phyloP scores from a whole-genome alignment of 2,113 vertebrate genomes.

The Channa maculata region DNA sequence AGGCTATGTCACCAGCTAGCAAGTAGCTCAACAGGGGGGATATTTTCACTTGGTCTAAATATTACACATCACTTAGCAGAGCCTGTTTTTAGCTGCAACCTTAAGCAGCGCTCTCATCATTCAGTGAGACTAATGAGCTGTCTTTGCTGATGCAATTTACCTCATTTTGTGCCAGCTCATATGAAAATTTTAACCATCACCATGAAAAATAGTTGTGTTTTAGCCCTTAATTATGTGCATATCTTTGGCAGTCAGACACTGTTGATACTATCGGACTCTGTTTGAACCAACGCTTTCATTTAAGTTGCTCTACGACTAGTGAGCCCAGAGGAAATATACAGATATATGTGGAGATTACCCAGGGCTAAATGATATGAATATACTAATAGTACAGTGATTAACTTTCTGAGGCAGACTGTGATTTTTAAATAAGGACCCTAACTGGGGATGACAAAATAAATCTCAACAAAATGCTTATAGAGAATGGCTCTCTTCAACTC shows the following conservation, averaged over 20 bases:
- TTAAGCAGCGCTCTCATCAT: constrained; percentile 57
- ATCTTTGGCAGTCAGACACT: constrained; percentile 31
- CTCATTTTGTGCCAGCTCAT: constrained; percentile 56
- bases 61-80: constrained; percentile 45
- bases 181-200: constrained; percentile 56
- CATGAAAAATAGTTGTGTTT: constrained; percentile 50
- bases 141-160: constrained; percentile 70
- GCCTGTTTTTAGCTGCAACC: constrained; percentile 34
- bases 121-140: constrained; percentile 72
- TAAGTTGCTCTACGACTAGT: constrained; percentile 26
- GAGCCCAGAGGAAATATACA: neutral
- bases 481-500: neutral
- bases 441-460: neutral
- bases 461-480: neutral
- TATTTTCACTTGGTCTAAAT: constrained; percentile 37
- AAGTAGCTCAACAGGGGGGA: neutral
- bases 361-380: constrained; percentile 3
- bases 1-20: constrained; percentile 4
- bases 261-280: constrained; percentile 10
- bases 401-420: neutral
- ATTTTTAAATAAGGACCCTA: neutral
- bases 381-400: neutral
- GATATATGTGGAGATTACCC: constrained; percentile 7
- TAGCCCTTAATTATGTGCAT: constrained; percentile 55
- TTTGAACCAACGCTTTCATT: constrained; percentile 31